Conservation (phyloP, 2,888 invertebrate genomes). For the Oligia fasciuncula region DNA sequence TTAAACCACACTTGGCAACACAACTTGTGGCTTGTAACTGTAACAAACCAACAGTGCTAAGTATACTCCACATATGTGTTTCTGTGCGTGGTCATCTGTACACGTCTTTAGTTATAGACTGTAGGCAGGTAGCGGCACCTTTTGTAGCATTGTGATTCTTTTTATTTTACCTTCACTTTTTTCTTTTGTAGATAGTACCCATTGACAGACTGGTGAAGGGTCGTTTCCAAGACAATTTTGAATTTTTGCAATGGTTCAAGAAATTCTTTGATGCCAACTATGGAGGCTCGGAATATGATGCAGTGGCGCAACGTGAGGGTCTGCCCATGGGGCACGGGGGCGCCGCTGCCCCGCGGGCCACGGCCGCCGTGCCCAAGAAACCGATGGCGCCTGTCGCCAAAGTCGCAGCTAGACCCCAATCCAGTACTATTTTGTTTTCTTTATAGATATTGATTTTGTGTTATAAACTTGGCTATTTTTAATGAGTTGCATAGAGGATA, state of each 20-base stretch:
- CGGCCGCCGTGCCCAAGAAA: constrained; percentile 83
- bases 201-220: constrained; percentile 99
- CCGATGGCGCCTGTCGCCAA: constrained; percentile 88
- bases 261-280: constrained; percentile 99
- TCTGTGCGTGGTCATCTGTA: constrained; percentile 70
- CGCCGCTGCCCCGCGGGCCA: constrained; percentile 86
- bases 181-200: constrained; percentile 95
- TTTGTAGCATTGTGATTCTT: constrained; percentile 74
- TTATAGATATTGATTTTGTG: constrained; percentile 70
- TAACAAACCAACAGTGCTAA: constrained; percentile 26
- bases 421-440: constrained; percentile 87
- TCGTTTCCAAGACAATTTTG: constrained; percentile 99
- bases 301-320: constrained; percentile 95
- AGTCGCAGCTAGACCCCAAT: constrained; percentile 91
- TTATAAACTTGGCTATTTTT: constrained; percentile 60
- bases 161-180: constrained; percentile 82
- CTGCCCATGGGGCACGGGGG: constrained; percentile 95
- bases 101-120: constrained; percentile 58
- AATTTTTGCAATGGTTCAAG: constrained; percentile 99
- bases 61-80: constrained; percentile 50
- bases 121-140: constrained; percentile 75
- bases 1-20: constrained; percentile 74
- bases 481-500: constrained; percentile 51
- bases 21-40: constrained; percentile 44
- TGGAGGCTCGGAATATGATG: constrained; percentile 98